phyloP scores from a whole-genome alignment of 2,797 vertebrate species.

The Pogoniulus pusillus region DNA sequence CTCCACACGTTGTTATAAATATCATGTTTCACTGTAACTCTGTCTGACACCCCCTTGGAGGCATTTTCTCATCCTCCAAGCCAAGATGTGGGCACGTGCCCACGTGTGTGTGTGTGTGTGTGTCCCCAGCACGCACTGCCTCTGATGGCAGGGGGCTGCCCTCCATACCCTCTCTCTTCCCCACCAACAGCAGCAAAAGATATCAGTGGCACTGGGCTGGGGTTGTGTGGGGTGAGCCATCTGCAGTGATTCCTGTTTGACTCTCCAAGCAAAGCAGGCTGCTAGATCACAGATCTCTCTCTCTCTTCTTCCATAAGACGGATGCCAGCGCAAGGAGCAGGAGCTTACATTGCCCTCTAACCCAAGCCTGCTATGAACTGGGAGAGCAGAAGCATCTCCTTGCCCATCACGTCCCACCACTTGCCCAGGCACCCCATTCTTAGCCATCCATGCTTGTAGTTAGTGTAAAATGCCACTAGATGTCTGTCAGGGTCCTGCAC shows the following conservation, averaged over 20 bases:
- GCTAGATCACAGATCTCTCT: background rate
- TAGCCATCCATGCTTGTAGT: background rate
- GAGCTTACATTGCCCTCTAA: fast-evolving
- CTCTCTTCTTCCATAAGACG: background rate
- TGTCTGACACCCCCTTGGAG: slow-evolving; percentile 73
- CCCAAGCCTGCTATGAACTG: fast-evolving
- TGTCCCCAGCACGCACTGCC: background rate
- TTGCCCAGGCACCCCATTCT: fast-evolving
- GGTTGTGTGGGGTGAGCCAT: background rate
- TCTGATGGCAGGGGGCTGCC: background rate
- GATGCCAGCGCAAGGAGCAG: fast-evolving
- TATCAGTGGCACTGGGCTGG: background rate
- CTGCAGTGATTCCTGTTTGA: background rate
- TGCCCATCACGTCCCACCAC: background rate
- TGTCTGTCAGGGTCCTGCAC: slow-evolving; percentile 33
- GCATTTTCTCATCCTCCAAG: slow-evolving; percentile 65
- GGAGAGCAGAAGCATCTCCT: background rate
- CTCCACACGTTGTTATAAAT: slow-evolving; percentile 77
- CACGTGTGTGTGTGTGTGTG: too few relatives aligned
- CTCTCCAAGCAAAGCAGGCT: background rate
- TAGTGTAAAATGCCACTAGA: background rate
- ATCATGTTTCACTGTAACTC: slow-evolving; percentile 63
- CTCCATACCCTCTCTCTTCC: background rate
- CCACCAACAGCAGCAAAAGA: background rate
- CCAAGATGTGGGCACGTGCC: slow-evolving; percentile 28